A percentile compares a stretch with the other conserved stretches of the same genome.
These are phyloP conservation scores for Drosophila ercepeae DNA, from an alignment of 1,140 invertebrate genomes.

Conservation along the genomic window DNA sequence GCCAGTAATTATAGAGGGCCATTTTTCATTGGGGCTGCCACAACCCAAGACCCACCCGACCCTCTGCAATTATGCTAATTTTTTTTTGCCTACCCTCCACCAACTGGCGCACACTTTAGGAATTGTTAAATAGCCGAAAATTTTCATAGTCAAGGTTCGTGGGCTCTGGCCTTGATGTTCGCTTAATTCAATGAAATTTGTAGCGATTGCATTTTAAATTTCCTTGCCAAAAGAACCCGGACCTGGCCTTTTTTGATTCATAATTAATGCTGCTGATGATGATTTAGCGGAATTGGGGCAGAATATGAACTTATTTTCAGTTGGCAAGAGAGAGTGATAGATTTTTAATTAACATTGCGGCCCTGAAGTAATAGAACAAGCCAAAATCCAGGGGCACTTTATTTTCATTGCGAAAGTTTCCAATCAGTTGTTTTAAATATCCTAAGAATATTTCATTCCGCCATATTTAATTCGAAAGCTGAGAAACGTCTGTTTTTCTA, in stretches of 20 bases:
- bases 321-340: neutral
- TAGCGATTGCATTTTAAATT: conserved; percentile 71
- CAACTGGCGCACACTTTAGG: conserved; percentile 63
- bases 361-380: neutral
- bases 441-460: neutral
- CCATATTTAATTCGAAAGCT: neutral
- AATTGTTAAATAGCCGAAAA: conserved; percentile 65
- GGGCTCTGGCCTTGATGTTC: conserved; percentile 29
- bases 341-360: conserved; percentile 26
- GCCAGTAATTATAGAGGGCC: conserved; percentile 44
- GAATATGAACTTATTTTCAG: conserved; percentile 26
- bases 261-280: conserved; percentile 39
- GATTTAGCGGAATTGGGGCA: conserved; percentile 23
- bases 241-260: conserved; percentile 18
- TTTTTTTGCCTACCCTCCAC: conserved; percentile 35
- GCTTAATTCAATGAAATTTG: conserved; percentile 61
- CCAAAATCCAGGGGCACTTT: neutral
- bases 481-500: conserved; percentile 5
- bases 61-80: conserved; percentile 67
- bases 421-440: neutral
- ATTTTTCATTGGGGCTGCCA: conserved; percentile 22
- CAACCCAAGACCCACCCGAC: neutral
- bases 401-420: conserved; percentile 17
- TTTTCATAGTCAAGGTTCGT: conserved; percentile 53
- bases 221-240: conserved; percentile 6